phyloP scores from a whole-genome alignment of 2,888 invertebrate species.

The Ochropleura plecta region DNA sequence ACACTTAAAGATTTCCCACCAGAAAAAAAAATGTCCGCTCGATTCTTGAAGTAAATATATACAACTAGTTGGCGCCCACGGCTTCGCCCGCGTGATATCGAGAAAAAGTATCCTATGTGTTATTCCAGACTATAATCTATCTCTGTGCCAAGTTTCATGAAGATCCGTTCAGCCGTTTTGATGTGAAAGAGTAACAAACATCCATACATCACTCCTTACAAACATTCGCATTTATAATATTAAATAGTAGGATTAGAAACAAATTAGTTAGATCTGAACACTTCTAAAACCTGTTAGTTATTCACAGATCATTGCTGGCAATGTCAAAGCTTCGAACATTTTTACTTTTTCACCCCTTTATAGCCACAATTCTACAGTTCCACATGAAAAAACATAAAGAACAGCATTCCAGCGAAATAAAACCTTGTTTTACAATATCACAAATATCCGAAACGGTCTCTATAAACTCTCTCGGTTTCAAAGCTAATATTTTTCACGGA shows the following conservation, averaged over 20 bases:
- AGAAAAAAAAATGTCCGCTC: neutral
- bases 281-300: neutral
- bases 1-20: too few relatives aligned
- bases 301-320: neutral
- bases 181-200: too few relatives aligned
- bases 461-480: constrained; percentile 38
- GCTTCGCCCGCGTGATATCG: too few relatives aligned
- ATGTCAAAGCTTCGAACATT: constrained; percentile 1
- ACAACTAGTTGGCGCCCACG: too few relatives aligned
- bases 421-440: constrained; percentile 58
- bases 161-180: too few relatives aligned
- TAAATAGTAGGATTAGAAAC: too few relatives aligned
- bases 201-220: too few relatives aligned
- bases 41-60: neutral
- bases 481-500: constrained; percentile 53
- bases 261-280: too few relatives aligned
- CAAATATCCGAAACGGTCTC: constrained; percentile 55
- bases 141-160: too few relatives aligned
- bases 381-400: constrained; percentile 30
- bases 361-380: constrained; percentile 24
- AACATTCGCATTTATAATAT: too few relatives aligned
- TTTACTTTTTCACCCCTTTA: constrained; percentile 19
- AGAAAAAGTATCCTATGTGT: too few relatives aligned
- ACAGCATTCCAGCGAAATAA: constrained; percentile 36
- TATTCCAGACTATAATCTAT: too few relatives aligned